These are phyloP conservation scores for Crossocerus cetratus DNA, from an alignment of 2,888 invertebrate species.

Conservation along the genomic window DNA sequence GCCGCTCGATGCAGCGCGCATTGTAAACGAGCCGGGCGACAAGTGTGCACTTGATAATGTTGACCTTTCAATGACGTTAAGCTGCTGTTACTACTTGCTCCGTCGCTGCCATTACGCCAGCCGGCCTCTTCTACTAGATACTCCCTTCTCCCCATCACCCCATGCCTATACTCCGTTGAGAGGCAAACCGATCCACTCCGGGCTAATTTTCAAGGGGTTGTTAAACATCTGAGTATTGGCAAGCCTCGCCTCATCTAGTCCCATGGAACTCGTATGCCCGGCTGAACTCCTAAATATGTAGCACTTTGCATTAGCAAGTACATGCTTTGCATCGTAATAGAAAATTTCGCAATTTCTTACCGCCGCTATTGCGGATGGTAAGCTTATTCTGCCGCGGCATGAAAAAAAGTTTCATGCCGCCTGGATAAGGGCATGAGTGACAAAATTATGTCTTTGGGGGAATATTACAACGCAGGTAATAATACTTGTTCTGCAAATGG, in stretches of 20 bases:
- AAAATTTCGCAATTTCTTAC: too few species aligned
- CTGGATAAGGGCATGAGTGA: too few species aligned
- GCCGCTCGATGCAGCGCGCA: constrained; percentile 66
- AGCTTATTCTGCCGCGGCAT: too few species aligned
- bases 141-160: constrained; percentile 23
- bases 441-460: too few species aligned
- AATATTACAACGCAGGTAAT: too few species aligned
- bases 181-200: constrained; percentile 6
- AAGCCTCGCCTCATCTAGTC: neutral
- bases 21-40: constrained; percentile 70
- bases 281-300: too few species aligned
- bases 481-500: too few species aligned
- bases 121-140: neutral
- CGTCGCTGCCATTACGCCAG: constrained; percentile 43
- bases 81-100: constrained; percentile 48
- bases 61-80: constrained; percentile 66
- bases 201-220: constrained; percentile 34
- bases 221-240: constrained; percentile 13
- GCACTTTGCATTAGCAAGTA: too few species aligned
- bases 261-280: too few species aligned
- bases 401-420: too few species aligned
- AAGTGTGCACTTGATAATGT: constrained; percentile 66
- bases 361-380: too few species aligned
- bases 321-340: too few species aligned
- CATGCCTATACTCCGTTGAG: neutral